phyloP scores from a whole-genome alignment of 64 coral and sea anemone genomes.

The Montipora capricornis region DNA sequence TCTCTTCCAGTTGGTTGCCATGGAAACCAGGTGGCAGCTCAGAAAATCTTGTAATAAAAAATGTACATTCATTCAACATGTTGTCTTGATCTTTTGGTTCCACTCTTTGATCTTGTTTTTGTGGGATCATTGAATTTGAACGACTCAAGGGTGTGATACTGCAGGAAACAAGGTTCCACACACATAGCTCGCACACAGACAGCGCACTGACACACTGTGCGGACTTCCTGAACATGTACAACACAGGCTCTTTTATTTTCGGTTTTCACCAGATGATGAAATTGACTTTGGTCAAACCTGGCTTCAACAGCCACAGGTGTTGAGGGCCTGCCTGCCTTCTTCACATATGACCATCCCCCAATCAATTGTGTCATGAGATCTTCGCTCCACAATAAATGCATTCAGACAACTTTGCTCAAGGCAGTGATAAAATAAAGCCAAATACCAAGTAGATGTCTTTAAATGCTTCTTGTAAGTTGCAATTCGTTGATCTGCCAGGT shows the following conservation, averaged over 20 bases:
- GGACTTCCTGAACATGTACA: conserved; percentile 58
- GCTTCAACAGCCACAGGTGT: conserved; percentile 34
- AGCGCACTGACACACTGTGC: not conserved
- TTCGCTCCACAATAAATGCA: conserved; percentile 8
- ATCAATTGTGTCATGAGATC: not conserved
- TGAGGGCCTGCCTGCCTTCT: conserved; percentile 1
- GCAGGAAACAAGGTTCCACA: not conserved
- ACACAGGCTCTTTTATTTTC: conserved; percentile 38
- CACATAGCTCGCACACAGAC: conserved; percentile 11
- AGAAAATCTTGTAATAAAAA: not conserved
- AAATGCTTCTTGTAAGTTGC: conserved; percentile 29
- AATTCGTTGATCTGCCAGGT: conserved; percentile 34
- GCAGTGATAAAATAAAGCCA: conserved; percentile 34
- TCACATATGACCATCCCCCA: conserved; percentile 26
- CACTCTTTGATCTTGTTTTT: conserved; percentile 28
- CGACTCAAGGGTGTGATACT: conserved; percentile 2
- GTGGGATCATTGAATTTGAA: conserved; percentile 12
- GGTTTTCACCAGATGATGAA: conserved; percentile 55
- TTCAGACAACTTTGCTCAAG: conserved; percentile 35
- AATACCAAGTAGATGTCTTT: conserved; percentile 55
- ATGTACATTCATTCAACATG: not conserved
- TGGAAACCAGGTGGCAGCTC: not conserved
- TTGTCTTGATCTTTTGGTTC: conserved; percentile 7
- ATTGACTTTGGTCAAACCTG: not conserved
- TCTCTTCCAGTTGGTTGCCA: not conserved